Evolutionary conservation across 2,113 vertebrate genomes (phyloP).

Genomic region (Aythya baeri): DNA sequence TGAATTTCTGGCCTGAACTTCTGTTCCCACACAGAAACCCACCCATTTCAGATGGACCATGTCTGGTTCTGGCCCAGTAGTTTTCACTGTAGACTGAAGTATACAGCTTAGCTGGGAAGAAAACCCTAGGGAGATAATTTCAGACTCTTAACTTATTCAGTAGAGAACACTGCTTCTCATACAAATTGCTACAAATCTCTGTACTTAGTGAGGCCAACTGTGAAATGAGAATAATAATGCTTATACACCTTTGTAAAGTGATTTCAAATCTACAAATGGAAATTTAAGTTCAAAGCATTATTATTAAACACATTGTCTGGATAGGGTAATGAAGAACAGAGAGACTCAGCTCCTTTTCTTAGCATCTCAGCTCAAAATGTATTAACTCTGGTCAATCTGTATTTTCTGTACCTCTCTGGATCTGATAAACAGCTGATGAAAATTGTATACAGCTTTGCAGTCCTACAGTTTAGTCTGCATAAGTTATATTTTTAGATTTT

Average conservation of each 20-base stretch:
- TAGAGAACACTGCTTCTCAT: slow-evolving; percentile 24
- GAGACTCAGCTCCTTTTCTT: background rate
- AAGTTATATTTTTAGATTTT: background rate
- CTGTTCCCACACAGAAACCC: background rate
- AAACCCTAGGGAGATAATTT: slow-evolving; percentile 36
- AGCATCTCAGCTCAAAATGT: background rate
- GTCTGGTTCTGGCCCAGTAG: background rate
- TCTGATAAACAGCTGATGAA: background rate
- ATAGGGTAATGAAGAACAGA: background rate
- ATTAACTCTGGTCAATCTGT: background rate
- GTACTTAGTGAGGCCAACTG: slow-evolving; percentile 54
- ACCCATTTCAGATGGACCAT: background rate
- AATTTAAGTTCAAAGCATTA: slow-evolving; percentile 42
- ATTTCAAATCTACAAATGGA: slow-evolving; percentile 47
- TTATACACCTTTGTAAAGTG: slow-evolving; percentile 57
- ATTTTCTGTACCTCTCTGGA: background rate
- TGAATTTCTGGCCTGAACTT: background rate
- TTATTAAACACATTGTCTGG: slow-evolving; percentile 42
- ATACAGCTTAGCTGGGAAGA: background rate
- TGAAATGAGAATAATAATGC: slow-evolving; percentile 61
- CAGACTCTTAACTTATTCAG: slow-evolving; percentile 25
- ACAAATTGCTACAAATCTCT: slow-evolving; percentile 47
- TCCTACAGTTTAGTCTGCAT: background rate
- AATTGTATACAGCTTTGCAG: background rate
- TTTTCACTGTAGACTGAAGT: background rate